A percentile compares a stretch with the other conserved stretches of the same genome.
Evolutionary conservation across 2,888 invertebrate species (phyloP).

Genomic region (Saturnia pavonia): DNA sequence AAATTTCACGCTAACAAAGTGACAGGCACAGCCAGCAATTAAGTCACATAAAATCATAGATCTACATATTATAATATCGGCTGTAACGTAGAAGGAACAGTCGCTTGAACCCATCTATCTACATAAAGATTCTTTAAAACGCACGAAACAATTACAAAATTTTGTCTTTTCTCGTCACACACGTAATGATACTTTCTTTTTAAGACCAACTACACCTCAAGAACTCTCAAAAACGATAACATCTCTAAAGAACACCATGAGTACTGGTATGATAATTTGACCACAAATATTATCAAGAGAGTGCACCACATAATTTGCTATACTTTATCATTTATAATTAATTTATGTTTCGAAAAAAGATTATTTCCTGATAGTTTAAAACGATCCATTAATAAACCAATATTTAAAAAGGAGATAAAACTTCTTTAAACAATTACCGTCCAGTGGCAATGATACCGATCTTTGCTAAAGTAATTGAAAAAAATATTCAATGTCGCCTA

Average conservation of each 20-base stretch:
- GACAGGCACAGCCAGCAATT: no score
- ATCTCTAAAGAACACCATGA: neutral
- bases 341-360: neutral
- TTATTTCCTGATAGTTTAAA: neutral
- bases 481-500: neutral
- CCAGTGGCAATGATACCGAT: neutral
- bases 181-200: neutral
- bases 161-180: neutral
- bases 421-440: neutral
- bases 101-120: neutral
- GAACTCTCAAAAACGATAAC: constrained; percentile 4
- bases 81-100: neutral
- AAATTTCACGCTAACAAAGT: no score
- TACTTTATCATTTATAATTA: no score
- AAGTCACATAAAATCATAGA: no score
- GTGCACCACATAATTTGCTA: no score
- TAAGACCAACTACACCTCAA: neutral
- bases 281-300: no score
- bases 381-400: neutral
- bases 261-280: neutral
- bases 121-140: neutral
- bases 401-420: constrained; percentile 5
- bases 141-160: constrained; percentile 7
- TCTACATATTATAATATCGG: no score
- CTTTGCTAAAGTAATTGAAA: constrained; percentile 9